Evolutionary conservation across 2,113 vertebrate species (phyloP), one percentile per base, ranked within the genome.

Genomic region (Oenanthe oenanthe): DNA sequence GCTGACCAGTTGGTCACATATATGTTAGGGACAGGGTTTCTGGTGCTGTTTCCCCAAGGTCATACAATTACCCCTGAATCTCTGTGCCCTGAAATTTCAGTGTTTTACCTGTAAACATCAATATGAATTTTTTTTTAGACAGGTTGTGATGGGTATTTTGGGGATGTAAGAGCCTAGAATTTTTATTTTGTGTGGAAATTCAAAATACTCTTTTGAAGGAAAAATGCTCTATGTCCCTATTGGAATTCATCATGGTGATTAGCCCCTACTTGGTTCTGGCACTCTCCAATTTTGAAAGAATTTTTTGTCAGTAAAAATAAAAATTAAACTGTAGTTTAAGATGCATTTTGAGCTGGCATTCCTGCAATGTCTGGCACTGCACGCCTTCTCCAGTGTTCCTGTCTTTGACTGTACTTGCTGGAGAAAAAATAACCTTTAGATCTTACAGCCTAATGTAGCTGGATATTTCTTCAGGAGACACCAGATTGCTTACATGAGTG

Each of bases 81-180:
- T 73, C 1, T 0, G 1, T 54, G 25, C 9, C 28, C 16, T 76
- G 31, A 43, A 21, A 73, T 56, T 20, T 29, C 3, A 12, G 7
- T 45, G 21, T 22, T 50, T 50, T 38, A 42, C 13, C 43, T 76
- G 3, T 31, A 54, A 72, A 67, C 5, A 48, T 2, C 7, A 4
- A 65, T 47, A 63, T 22, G 0, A 72, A 11, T 68, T 91, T 61
- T 20, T 43, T 73, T 40, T 57, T n/a, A 15, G 22, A 29, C 13
- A 68, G n/a, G 6, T 61, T 40, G 12, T 66, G 12, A 34, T n/a
- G 8, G 12, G 5, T 66, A 28, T 89, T 77, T 80, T 77, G 6
- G 20, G n/a, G 28, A 58, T 6, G 4, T 7, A 88, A 62, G 5
- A 71, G 12, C 14, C 26, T 50, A 15, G 8, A 43, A 70, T 73